Percentiles rank a stretch among this genome's conserved stretches.
Conservation (phyloP, 1,140 invertebrate genomes). For the Pygmarrhopalites habei region DNA sequence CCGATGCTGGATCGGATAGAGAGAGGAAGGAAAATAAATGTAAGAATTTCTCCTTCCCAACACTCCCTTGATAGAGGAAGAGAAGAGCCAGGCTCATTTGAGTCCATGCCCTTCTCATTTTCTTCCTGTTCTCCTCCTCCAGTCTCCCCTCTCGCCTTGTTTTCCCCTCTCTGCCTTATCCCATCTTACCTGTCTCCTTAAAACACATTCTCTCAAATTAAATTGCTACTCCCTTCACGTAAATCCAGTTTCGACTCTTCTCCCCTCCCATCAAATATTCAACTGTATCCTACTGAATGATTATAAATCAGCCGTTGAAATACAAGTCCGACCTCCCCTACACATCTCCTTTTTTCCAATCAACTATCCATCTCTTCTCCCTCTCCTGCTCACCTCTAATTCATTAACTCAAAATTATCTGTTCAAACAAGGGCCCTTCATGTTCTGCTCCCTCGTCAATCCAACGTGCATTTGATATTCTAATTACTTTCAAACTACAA, state of each 20-base stretch:
- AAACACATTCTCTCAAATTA: slow-evolving; percentile 26
- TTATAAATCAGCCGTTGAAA: slow-evolving; percentile 19
- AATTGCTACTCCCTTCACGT: slow-evolving; percentile 10
- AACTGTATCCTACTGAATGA: slow-evolving; percentile 17
- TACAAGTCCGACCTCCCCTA: not conserved
- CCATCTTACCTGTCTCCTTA: slow-evolving; percentile 15
- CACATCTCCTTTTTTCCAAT: not conserved
- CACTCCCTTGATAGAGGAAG: too few species aligned
- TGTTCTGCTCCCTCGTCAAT: not conserved
- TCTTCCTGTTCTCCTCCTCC: not conserved
- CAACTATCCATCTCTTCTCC: not conserved
- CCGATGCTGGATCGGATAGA: too few species aligned
- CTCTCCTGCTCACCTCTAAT: slow-evolving; percentile 10
- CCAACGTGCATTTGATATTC: too few species aligned
- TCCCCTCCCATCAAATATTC: slow-evolving; percentile 24
- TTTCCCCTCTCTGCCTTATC: not conserved
- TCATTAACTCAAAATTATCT: not conserved
- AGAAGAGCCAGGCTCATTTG: too few species aligned
- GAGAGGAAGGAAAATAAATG: too few species aligned
- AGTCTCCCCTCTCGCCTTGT: not conserved
- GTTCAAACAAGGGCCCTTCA: not conserved
- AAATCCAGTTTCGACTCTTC: slow-evolving; percentile 15
- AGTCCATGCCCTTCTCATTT: not conserved
- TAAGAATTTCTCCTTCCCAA: too few species aligned
- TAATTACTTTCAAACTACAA: too few species aligned